Evolutionary conservation across 2,888 invertebrate genomes (phyloP).

Genomic region (Caenorhabditis sulstoni): DNA sequence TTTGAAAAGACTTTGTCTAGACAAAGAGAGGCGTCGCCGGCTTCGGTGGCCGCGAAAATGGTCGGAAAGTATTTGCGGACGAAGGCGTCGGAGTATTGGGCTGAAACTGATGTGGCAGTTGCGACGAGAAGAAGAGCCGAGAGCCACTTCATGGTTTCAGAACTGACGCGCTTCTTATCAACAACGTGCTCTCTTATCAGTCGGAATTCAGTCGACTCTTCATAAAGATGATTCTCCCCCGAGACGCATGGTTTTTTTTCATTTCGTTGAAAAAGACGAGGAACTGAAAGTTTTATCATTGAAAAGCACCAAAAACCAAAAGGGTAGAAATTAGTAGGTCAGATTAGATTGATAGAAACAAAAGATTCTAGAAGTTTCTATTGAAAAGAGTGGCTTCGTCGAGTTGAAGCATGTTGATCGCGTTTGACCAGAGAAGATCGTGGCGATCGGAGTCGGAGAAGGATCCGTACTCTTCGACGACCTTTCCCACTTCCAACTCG

Average conservation of each 20-base stretch:
- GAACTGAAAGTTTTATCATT: too few relatives aligned
- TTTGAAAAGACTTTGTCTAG: slow-evolving; percentile 61
- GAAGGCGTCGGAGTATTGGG: slow-evolving; percentile 63
- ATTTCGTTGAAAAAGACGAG: too few relatives aligned
- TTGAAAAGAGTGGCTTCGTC: slow-evolving; percentile 62
- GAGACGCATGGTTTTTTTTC: too few relatives aligned
- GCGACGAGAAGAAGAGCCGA: too few relatives aligned
- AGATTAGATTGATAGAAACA: background rate
- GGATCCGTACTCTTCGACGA: slow-evolving; percentile 62
- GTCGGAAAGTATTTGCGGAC: slow-evolving; percentile 67
- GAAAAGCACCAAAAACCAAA: slow-evolving; percentile 10
- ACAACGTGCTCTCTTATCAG: too few relatives aligned
- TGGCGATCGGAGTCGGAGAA: slow-evolving; percentile 52
- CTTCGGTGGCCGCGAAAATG: slow-evolving; percentile 67
- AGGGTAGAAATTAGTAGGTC: too few relatives aligned
- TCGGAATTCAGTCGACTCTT: too few relatives aligned
- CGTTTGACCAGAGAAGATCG: slow-evolving; percentile 74
- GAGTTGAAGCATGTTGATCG: slow-evolving; percentile 66
- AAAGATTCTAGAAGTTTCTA: slow-evolving; percentile 4
- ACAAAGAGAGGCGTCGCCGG: slow-evolving; percentile 62
- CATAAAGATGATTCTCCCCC: too few relatives aligned
- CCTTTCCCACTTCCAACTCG: slow-evolving; percentile 81
- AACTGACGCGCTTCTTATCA: too few relatives aligned
- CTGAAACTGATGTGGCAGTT: slow-evolving; percentile 10
- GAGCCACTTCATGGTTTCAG: too few relatives aligned